Evolutionary conservation across 2,888 invertebrate genomes (phyloP).

Genomic region (Pherbina coryleti): DNA sequence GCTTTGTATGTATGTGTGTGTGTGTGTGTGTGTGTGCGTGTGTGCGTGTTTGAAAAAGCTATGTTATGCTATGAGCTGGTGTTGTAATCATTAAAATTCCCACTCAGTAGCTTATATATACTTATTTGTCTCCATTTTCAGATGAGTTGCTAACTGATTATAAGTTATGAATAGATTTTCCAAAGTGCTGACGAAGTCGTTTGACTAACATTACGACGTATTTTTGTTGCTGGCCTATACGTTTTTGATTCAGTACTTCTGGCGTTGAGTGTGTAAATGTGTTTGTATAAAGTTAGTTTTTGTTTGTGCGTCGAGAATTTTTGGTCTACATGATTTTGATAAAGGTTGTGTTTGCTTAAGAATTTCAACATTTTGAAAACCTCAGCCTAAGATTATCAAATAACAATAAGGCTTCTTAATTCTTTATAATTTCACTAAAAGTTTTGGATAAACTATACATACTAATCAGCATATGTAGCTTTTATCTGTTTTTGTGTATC

Average conservation of each 20-base stretch:
- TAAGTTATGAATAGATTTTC: constrained; percentile 7
- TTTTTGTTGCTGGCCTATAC: neutral
- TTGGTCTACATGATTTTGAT: neutral
- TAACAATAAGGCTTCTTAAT: too few species aligned
- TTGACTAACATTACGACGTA: neutral
- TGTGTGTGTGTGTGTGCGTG: too few species aligned
- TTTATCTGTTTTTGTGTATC: too few species aligned
- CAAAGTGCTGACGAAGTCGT: neutral
- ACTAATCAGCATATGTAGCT: too few species aligned
- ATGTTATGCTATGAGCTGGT: neutral
- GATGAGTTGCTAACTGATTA: constrained; percentile 17
- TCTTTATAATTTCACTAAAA: too few species aligned
- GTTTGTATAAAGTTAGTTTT: too few species aligned
- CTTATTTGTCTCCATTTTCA: too few species aligned
- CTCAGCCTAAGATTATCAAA: too few species aligned
- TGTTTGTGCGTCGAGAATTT: neutral
- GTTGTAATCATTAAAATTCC: neutral
- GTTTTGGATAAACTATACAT: too few species aligned
- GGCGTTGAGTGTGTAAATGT: neutral
- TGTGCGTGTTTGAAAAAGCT: neutral
- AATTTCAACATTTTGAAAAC: too few species aligned
- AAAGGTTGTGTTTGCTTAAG: too few species aligned
- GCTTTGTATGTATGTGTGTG: too few species aligned
- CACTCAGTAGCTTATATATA: neutral
- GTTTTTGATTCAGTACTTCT: neutral